Conservation (phyloP, 2,797 vertebrate species). For the Ambastaia sidthimunki region DNA sequence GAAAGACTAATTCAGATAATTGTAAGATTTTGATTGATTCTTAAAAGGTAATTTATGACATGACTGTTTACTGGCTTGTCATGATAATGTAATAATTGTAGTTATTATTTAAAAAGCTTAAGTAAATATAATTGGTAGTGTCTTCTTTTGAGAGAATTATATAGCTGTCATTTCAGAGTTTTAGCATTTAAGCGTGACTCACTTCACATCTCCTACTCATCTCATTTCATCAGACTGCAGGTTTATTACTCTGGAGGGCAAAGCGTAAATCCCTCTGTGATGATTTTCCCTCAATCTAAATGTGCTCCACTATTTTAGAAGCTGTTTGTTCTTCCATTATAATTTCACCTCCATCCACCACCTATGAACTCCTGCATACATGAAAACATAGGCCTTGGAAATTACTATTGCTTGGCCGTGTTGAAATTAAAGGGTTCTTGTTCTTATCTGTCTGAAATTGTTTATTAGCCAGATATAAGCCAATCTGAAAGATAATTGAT, state of each 20-base stretch:
- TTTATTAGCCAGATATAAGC: conserved; percentile 6
- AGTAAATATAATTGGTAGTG: not conserved
- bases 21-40: conserved; percentile 6
- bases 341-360: conserved; percentile 18
- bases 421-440: conserved; percentile 28
- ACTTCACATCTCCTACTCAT: conserved; percentile 43
- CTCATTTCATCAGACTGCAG: conserved; percentile 53
- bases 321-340: conserved; percentile 15
- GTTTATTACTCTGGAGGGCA: conserved; percentile 43
- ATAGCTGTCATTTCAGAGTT: conserved; percentile 53
- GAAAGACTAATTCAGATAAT: conserved; percentile 4
- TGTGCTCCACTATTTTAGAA: conserved; percentile 4
- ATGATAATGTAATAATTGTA: not conserved
- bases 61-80: conserved; percentile 8
- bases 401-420: conserved; percentile 35
- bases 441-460: conserved; percentile 14
- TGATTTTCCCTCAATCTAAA: conserved; percentile 24
- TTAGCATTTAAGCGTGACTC: conserved; percentile 29
- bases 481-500: conserved; percentile 19
- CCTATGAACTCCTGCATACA: conserved; percentile 35
- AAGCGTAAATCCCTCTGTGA: conserved; percentile 33
- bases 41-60: conserved; percentile 18
- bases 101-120: not conserved
- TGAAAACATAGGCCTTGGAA: conserved; percentile 41
- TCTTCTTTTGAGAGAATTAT: conserved; percentile 18